Conservation (phyloP, 2,888 invertebrate species). For the Cephus sareptanus region DNA sequence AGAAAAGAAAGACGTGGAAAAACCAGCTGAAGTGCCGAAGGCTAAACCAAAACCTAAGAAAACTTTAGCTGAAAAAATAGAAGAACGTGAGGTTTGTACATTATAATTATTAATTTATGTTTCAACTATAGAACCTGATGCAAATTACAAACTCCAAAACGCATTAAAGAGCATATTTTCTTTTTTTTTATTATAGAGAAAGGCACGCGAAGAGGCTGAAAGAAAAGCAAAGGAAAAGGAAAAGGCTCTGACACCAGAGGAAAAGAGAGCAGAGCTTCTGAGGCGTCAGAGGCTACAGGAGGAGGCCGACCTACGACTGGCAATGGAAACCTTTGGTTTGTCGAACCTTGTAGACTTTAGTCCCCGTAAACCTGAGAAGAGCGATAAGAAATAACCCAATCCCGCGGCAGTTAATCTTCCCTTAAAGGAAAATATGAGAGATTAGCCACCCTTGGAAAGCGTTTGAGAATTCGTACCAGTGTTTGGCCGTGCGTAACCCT, state of each 20-base stretch:
- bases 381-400: slow-evolving; percentile 54
- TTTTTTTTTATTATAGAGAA: slow-evolving; percentile 65
- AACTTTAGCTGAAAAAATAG: slow-evolving; percentile 82
- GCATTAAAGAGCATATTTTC: neutral
- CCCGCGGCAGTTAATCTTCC: neutral
- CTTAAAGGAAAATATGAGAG: neutral
- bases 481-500: neutral
- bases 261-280: slow-evolving; percentile 80
- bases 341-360: slow-evolving; percentile 66
- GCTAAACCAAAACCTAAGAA: slow-evolving; percentile 79
- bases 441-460: neutral
- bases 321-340: slow-evolving; percentile 88
- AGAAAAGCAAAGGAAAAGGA: slow-evolving; percentile 72
- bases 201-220: slow-evolving; percentile 74
- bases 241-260: slow-evolving; percentile 80
- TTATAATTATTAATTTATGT: slow-evolving; percentile 8
- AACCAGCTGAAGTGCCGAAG: slow-evolving; percentile 72
- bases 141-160: neutral
- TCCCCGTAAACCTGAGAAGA: slow-evolving; percentile 59
- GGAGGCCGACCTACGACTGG: slow-evolving; percentile 87
- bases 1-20: slow-evolving; percentile 83
- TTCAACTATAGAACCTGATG: neutral
- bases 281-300: slow-evolving; percentile 85
- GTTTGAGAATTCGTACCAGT: neutral
- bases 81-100: slow-evolving; percentile 83